Percentiles rank a stretch among this genome's conserved stretches.
phyloP scores from a whole-genome alignment of 2,113 vertebrate species.

The Panthera leo region DNA sequence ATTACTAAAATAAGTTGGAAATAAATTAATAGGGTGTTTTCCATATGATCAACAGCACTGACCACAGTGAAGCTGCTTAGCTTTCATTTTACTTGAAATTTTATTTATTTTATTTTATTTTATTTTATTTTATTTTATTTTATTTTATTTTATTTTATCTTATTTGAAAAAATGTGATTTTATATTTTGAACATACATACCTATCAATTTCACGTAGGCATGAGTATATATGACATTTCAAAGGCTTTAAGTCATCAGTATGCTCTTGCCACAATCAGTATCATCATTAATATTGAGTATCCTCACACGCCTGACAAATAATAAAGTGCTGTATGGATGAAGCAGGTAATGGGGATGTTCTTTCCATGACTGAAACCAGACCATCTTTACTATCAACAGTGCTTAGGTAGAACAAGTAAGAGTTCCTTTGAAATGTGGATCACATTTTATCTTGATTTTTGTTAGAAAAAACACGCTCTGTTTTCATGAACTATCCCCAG shows the following conservation, averaged over 20 bases:
- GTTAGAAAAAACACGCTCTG: not conserved
- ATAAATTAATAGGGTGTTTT: not conserved
- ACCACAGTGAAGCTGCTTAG: not conserved
- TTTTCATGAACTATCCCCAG: not conserved
- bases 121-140: too few species aligned
- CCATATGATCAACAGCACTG: not conserved
- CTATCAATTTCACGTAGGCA: not conserved
- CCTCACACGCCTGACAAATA: not conserved
- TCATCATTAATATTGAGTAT: constrained; percentile 28
- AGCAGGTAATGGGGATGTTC: not conserved
- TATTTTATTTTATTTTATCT: constrained; percentile 10
- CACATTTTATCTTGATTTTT: not conserved
- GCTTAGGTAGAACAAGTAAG: not conserved
- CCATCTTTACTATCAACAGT: not conserved
- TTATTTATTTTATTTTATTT: not conserved
- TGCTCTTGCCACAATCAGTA: not conserved
- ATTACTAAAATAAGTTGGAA: constrained; percentile 28
- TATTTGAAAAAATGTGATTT: not conserved
- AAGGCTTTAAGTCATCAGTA: not conserved
- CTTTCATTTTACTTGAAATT: not conserved
- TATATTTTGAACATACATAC: not conserved
- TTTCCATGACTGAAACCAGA: not conserved
- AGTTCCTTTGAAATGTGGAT: constrained; percentile 26
- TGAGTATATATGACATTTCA: constrained; percentile 12
- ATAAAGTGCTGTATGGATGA: not conserved